phyloP scores from a whole-genome alignment of 2,888 invertebrate genomes.

The Acheta domesticus region DNA sequence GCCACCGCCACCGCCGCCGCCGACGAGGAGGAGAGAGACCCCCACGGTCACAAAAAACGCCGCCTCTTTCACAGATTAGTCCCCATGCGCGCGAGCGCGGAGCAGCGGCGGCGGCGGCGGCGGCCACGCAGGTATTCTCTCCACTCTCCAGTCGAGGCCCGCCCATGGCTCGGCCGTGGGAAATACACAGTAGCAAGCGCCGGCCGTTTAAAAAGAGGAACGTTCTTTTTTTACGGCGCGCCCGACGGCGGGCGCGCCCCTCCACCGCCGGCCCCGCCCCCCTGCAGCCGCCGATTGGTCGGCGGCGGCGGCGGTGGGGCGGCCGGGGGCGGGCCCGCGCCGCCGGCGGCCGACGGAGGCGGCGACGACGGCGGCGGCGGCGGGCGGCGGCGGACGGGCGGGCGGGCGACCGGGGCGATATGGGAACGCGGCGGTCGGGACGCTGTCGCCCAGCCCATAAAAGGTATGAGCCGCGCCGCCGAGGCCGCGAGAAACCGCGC shows the following conservation, averaged over 20 bases:
- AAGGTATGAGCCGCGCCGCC: neutral
- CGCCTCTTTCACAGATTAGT: conserved; percentile 18
- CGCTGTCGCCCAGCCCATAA: neutral
- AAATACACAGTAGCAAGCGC: conserved; percentile 5
- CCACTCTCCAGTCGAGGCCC: neutral
- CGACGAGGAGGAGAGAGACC: neutral
- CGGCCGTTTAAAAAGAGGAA: conserved; percentile 18
- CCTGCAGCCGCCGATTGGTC: neutral
- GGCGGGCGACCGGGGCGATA: neutral
- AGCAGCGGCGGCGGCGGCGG: neutral
- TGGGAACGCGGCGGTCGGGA: neutral
- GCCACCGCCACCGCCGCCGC: neutral
- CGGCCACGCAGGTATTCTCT: neutral
- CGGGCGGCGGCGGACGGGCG: no score
- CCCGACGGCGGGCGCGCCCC: neutral
- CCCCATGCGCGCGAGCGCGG: neutral
- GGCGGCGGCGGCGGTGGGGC: no score
- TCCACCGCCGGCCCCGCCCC: neutral
- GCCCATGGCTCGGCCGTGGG: conserved; percentile 19
- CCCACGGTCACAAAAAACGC: conserved; percentile 7
- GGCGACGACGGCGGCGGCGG: neutral
- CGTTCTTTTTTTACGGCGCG: neutral
- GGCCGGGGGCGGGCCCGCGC: neutral
- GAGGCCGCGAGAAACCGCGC: neutral
- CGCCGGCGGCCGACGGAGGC: neutral